phyloP scores from a whole-genome alignment of 2,888 invertebrate species.

The Eupithecia pulchellata region DNA sequence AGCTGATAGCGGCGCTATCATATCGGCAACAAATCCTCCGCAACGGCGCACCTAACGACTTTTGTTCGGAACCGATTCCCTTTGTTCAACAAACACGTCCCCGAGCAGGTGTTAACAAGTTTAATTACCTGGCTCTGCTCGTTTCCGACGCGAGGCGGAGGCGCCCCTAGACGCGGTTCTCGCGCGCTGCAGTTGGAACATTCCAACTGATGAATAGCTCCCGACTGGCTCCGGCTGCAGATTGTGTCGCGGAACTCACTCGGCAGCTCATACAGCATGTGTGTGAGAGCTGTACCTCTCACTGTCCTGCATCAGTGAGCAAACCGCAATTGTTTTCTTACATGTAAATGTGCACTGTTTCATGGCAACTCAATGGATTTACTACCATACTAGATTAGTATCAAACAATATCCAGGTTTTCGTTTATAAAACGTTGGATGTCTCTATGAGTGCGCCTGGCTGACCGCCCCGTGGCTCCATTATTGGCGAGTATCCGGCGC shows the following conservation, averaged over 20 bases:
- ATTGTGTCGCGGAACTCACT: not conserved
- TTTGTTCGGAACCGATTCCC: conserved; percentile 29
- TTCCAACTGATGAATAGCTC: not conserved
- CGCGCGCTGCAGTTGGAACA: conserved; percentile 12
- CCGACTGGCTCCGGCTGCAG: not conserved
- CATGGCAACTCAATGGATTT: not conserved
- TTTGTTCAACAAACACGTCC: conserved; percentile 26
- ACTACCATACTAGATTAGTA: not conserved
- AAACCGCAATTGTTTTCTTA: not conserved
- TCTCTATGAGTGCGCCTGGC: not conserved
- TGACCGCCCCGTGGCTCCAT: not conserved
- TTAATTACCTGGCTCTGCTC: conserved; percentile 30
- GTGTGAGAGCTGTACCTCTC: too few relatives aligned
- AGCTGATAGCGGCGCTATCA: conserved; percentile 6
- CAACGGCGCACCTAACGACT: conserved; percentile 31
- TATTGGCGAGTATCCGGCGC: not conserved
- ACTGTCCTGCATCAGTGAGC: not conserved
- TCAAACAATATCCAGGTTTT: not conserved
- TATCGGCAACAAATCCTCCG: conserved; percentile 20
- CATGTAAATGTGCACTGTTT: not conserved
- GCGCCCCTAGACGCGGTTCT: not conserved
- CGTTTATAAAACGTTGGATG: not conserved
- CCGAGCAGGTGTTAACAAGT: conserved; percentile 29
- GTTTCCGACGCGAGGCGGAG: conserved; percentile 22
- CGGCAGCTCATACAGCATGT: not conserved